Base-by-base conservation (phyloP, 2,797 vertebrate species). In the Hoplostethus atlanticus region DNA sequence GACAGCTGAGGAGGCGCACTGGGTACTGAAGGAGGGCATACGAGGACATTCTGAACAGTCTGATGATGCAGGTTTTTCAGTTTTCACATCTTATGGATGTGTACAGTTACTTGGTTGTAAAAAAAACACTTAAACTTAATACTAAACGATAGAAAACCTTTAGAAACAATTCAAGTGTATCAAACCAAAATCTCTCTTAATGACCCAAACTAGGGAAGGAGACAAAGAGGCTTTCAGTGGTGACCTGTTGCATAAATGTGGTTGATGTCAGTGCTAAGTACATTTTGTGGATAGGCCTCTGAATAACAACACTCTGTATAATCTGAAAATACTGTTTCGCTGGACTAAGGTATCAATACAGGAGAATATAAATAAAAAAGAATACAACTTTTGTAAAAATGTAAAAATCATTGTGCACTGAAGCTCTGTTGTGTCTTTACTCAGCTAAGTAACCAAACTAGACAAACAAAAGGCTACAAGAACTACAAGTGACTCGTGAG, bases 1-100 rank as follows among this genome's bases (percentile, higher is more conserved):
- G 96, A 96, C 77, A 98, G 92, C 93, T 97, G 96, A 62, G 97
- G 97, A 2, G 98, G 96, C 16, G 95, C 94, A 21, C 94, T 97
- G 36, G 98, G 98, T 64, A 98, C 98, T 99, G 87, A 63, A 77
- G 64, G 61, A 50, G 46, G 53, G 36, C 63, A 58, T 4, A 59
- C 63, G 61, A 58, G 55, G 70, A 79, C 55, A 68, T 13, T 34
- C 15, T 57, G 16, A 69, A 34, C 38, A 62, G 51, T 71, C 16
- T 68, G n/a, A 58, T 63, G 11, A 72, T 38, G 17, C 38, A 61
- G 16, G 46, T 34, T 71, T 11, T 56, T 48, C 38, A 38, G 53
- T 10, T 17, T 50, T 50, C 2, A 59, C n/a, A 13, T n/a, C 25
- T 40, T 57, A 28, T 54, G 44, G 15, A 60, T 28, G 9, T 63